Base-by-base conservation (phyloP, 2,888 invertebrate species). In the Sepioteuthis lessoniana region DNA sequence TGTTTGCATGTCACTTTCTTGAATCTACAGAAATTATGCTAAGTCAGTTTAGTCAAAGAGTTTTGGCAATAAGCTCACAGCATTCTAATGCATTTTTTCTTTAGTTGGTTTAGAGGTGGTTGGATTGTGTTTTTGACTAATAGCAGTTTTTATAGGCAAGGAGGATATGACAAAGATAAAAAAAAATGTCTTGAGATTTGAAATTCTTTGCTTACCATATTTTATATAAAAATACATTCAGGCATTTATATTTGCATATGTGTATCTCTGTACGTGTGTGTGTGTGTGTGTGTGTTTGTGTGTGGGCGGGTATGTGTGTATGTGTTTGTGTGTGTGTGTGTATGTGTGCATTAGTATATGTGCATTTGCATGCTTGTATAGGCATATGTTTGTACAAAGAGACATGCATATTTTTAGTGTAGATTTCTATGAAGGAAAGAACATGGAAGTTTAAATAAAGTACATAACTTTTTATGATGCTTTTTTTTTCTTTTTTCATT, bases 21-120 rank as follows among this genome's bases (percentile, higher is more conserved):
- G 76, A 35, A 35, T 76, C 13, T 76, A 76, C n/a, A 76, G n/a
- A 76, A 76, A 76, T 76, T n/a, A 76, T 76, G 76, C 3, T n/a
- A 76, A 76, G n/a, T 76, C 76, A 76, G n/a, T n/a, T 76, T 76
- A 76, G 76, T 76, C n/a, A 76, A 76, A 76, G n/a, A n/a, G n/a
- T 76, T 35, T 76, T n/a, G 35, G 76, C n/a, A 76, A 76, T 76
- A n/a, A 76, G n/a, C n/a, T 76, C n/a, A 35, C 2, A n/a, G 76
- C n/a, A 76, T 76, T n/a, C 19, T 35, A 3, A 35, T 76, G 16
- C 13, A 16, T n/a, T n/a, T 76, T n/a, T n/a, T 76, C 76, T n/a
- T n/a, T 3, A 76, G 13, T 10, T n/a, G 5, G 16, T 3, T 13
- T 13, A n/a, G n/a, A 35, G 35, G 76, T 10, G n/a, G 10, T 13